These are phyloP conservation scores for Tetraneura akinire DNA, from an alignment of 1,140 invertebrate genomes.

Conservation along the genomic window DNA sequence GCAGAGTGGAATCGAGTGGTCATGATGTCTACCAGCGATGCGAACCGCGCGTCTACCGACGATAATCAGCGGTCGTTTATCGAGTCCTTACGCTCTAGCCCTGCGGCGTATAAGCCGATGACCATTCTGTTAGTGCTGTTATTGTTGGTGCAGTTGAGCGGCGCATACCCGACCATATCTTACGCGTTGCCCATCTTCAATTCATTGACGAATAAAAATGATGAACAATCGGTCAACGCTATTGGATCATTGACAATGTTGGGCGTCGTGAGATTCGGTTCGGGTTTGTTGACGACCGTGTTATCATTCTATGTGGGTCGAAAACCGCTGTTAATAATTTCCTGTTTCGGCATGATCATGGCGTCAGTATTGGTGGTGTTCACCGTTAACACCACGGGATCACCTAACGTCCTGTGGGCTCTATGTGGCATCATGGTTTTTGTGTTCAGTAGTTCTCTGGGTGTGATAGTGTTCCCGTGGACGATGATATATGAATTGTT, in stretches of 20 bases:
- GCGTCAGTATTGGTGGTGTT: background rate
- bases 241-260: slow-evolving; percentile 62
- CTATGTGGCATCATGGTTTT: slow-evolving; percentile 61
- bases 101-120: slow-evolving; percentile 61
- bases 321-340: slow-evolving; percentile 61
- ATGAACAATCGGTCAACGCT: slow-evolving; percentile 58
- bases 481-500: slow-evolving; percentile 63
- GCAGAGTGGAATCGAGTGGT: slow-evolving; percentile 11
- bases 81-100: slow-evolving; percentile 33
- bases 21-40: background rate
- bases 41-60: background rate
- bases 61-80: background rate
- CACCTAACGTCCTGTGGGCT: slow-evolving; percentile 54
- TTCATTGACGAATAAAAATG: slow-evolving; percentile 60
- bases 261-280: slow-evolving; percentile 62
- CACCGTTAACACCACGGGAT: no score
- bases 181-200: slow-evolving; percentile 67
- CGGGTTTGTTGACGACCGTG: slow-evolving; percentile 61
- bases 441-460: slow-evolving; percentile 63
- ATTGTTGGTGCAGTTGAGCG: slow-evolving; percentile 64
- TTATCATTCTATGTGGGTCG: slow-evolving; percentile 64
- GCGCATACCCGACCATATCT: slow-evolving; percentile 69
- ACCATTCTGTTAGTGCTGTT: slow-evolving; percentile 62
- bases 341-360: slow-evolving; percentile 63
- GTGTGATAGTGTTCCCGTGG: slow-evolving; percentile 68